Percentiles rank a stretch among this genome's conserved stretches.
phyloP scores from a whole-genome alignment of 2,888 invertebrate genomes.

The Callyntrura guangdongensis region DNA sequence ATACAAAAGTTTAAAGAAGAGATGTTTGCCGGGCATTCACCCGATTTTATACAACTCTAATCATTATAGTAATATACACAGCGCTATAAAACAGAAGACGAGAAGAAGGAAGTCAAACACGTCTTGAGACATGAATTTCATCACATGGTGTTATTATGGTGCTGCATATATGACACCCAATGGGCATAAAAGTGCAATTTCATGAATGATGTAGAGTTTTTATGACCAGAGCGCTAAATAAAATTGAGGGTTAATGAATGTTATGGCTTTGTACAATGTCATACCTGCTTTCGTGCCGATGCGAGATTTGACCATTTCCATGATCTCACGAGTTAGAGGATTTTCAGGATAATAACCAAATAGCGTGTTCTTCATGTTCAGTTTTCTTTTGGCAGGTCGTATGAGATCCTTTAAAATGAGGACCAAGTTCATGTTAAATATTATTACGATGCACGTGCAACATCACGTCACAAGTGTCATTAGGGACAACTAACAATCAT shows the following conservation, averaged over 20 bases:
- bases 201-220: neutral
- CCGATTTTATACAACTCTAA: neutral
- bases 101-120: too few species aligned
- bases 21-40: conserved; percentile 42
- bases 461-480: too few species aligned
- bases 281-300: conserved; percentile 70
- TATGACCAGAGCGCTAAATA: neutral
- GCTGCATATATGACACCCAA: neutral
- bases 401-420: conserved; percentile 72
- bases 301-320: conserved; percentile 59
- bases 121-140: neutral
- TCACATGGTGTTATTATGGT: neutral
- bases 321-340: conserved; percentile 71
- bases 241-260: neutral
- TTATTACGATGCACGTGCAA: neutral
- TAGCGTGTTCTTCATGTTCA: conserved; percentile 75
- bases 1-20: neutral
- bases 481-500: too few species aligned
- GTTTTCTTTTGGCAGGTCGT: conserved; percentile 71
- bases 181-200: neutral
- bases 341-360: conserved; percentile 77
- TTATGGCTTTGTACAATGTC: neutral
- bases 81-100: neutral
- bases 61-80: neutral
- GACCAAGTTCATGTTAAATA: neutral